These are phyloP conservation scores for Centropus bengalensis DNA, from an alignment of 2,113 vertebrate genomes.

Conservation along the genomic window DNA sequence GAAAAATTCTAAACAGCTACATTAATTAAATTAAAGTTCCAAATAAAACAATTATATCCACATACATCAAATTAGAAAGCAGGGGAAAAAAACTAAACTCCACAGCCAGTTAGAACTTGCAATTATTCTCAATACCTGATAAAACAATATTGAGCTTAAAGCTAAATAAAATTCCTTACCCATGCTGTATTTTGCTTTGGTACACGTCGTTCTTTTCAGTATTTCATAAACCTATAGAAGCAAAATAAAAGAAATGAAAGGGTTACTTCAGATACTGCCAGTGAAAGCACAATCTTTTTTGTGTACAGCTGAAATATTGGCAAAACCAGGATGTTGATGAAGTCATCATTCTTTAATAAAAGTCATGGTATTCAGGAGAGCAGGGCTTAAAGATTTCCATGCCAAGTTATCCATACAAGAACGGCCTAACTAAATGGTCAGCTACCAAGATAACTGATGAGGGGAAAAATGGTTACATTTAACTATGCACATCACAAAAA, in stretches of 20 bases:
- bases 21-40: conserved; percentile 9
- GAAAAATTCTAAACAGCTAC: background rate
- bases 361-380: background rate
- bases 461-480: background rate
- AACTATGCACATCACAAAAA: background rate
- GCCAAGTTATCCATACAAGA: background rate
- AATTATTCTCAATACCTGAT: conserved; percentile 5
- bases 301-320: conserved; percentile 39
- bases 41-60: background rate
- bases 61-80: background rate
- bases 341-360: conserved; percentile 35
- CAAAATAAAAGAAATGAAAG: background rate
- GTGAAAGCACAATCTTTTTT: background rate
- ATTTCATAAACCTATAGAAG: conserved; percentile 89
- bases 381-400: background rate
- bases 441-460: background rate
- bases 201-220: conserved; percentile 91
- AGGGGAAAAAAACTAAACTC: background rate
- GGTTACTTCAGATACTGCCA: background rate
- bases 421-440: background rate
- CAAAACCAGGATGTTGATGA: background rate
- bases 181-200: conserved; percentile 88
- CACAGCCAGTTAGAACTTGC: background rate
- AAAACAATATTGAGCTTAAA: background rate
- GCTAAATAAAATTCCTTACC: conserved; percentile 80